Percentiles rank a stretch among this genome's conserved stretches.
Conservation (phyloP, 2,888 invertebrate species). For the Cryptops parisi region DNA sequence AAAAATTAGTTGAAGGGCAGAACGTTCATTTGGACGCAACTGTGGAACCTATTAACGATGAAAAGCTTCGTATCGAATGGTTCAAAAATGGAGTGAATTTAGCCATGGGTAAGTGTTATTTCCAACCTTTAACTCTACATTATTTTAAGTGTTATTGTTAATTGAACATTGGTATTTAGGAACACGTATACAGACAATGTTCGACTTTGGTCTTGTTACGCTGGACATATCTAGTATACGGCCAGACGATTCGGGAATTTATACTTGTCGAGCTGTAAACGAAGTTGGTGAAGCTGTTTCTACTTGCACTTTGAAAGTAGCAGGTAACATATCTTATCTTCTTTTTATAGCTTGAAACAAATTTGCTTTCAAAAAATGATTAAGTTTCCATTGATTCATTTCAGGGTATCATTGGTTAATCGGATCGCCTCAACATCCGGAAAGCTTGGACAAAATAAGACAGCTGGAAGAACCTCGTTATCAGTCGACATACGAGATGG, state of each 20-base stretch:
- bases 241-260: constrained; percentile 84
- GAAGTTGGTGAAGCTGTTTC: constrained; percentile 87
- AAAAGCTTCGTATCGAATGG: constrained; percentile 74
- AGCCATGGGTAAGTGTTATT: constrained; percentile 37
- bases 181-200: constrained; percentile 77
- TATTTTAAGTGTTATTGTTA: constrained; percentile 77
- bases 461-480: constrained; percentile 61
- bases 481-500: constrained; percentile 48
- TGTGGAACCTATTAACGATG: constrained; percentile 79
- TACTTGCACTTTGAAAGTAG: constrained; percentile 74
- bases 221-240: constrained; percentile 74
- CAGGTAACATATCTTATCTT: constrained; percentile 30
- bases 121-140: no score
- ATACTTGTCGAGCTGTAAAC: constrained; percentile 89
- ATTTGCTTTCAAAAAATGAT: not conserved
- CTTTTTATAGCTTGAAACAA: not conserved
- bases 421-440: constrained; percentile 74
- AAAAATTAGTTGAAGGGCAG: constrained; percentile 70
- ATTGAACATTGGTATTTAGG: constrained; percentile 56
- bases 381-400: not conserved
- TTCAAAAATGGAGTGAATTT: constrained; percentile 73
- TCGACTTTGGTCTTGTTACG: constrained; percentile 93
- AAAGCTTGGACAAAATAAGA: constrained; percentile 70
- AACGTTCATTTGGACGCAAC: constrained; percentile 76
- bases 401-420: constrained; percentile 69